These are phyloP conservation scores for Palythoa grandis DNA, from an alignment of 92 coral and sea anemone species.

Conservation along the genomic window DNA sequence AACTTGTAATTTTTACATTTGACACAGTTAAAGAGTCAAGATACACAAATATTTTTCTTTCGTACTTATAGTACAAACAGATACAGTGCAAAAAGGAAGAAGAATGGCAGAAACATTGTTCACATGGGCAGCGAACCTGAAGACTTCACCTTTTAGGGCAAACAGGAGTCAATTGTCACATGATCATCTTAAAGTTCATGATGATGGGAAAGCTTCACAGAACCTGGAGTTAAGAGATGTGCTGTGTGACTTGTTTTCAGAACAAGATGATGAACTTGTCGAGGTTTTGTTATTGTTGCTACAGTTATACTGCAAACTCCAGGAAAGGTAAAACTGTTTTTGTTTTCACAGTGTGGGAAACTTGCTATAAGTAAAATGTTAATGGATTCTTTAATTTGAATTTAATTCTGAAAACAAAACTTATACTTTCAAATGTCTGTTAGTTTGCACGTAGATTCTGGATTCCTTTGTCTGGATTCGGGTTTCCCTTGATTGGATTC, in stretches of 20 bases:
- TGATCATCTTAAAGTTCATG: not conserved
- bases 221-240: slow-evolving; percentile 4
- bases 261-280: slow-evolving; percentile 94
- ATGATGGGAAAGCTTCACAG: not conserved
- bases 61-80: not conserved
- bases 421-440: no score
- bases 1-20: no score
- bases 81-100: not conserved
- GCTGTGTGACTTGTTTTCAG: slow-evolving; percentile 73
- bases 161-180: not conserved
- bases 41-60: not conserved
- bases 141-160: not conserved
- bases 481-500: not conserved
- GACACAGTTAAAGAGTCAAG: not conserved
- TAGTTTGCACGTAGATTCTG: no score
- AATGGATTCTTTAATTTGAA: no score
- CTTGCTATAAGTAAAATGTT: not conserved
- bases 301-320: slow-evolving; percentile 48
- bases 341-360: not conserved
- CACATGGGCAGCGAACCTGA: slow-evolving; percentile 2
- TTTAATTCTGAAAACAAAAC: no score
- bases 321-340: slow-evolving; percentile 19
- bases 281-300: slow-evolving; percentile 68
- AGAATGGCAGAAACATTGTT: not conserved
- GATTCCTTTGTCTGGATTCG: no score